Evolutionary conservation across 2,888 invertebrate genomes (phyloP), one percentile per base, ranked within the genome.

Genomic region (Mongoloraphidia duomilia): DNA sequence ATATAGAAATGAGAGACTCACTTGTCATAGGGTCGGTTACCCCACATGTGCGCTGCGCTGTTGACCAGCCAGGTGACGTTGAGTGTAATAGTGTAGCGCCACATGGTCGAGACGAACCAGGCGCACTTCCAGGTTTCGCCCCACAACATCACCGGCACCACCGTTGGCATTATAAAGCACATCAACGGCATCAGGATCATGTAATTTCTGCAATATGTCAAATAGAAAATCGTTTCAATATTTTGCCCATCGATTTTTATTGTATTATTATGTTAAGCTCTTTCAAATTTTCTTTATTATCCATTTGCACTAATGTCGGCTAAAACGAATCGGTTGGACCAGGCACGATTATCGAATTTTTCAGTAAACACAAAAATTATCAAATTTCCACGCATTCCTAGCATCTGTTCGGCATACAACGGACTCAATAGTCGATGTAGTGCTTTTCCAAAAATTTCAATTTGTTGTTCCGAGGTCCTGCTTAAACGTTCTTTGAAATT

Each of bases 21-120:
- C 72, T 72, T 79, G 66, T 91, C 84, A 62, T 84, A 85, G 12
- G 84, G 84, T 57, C 79, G 81, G 59, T 76, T 73, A 46, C 85
- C 85, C 72, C 79, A 84, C 60, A 83, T 77, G 70, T 92, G 92
- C 1, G 92, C 92, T 2, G 85, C 86, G 53, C 87, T 88, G 71
- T 93, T 93, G 38, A 92, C 90, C 51, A 87, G 72, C 92, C 91
- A 93, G 2, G 92, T 92, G 51, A 83, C 80, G 66, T 93, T 87
- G 48, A 93, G 75, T 42, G 82, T 80, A 63, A 83, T 76, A 34
- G 80, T 74, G 69, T 89, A 92, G 46, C 91, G 80, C 64, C 89
- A 76, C 62, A 84, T 74, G 14, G 81, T 77, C 45, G 76, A 76
- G 40, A 82, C 77, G 62, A 79, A 79, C 72, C 77, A 81, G 2